Percentiles rank a stretch among this genome's conserved stretches.
These are phyloP conservation scores for Lithodes maja DNA, from an alignment of 2,888 invertebrate species.

Conservation along the genomic window DNA sequence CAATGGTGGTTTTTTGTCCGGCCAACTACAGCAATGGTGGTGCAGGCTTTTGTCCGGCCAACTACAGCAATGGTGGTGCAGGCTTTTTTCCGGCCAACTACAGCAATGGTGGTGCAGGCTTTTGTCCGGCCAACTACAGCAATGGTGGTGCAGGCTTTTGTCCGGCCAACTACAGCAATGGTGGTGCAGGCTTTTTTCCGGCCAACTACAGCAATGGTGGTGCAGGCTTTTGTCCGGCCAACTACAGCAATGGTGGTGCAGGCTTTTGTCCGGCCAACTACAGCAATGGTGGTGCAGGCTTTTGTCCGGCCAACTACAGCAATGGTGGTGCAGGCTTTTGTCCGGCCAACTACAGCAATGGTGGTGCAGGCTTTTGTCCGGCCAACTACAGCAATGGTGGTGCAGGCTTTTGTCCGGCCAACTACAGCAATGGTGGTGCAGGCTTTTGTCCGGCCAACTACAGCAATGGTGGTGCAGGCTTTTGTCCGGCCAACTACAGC, in stretches of 20 bases:
- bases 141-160: conserved; percentile 44
- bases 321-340: too few relatives aligned
- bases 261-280: too few relatives aligned
- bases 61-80: conserved; percentile 46
- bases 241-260: too few relatives aligned
- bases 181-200: too few relatives aligned
- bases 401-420: too few relatives aligned
- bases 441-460: conserved; percentile 18
- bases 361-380: conserved; percentile 34
- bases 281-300: conserved; percentile 43
- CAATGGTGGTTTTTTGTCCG: conserved; percentile 45
- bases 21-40: neutral
- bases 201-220: conserved; percentile 38
- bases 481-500: neutral
- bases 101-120: too few relatives aligned
- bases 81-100: conserved; percentile 16
- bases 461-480: too few relatives aligned
- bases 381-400: neutral
- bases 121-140: neutral
- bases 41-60: too few relatives aligned
- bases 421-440: conserved; percentile 46
- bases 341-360: conserved; percentile 28
- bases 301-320: conserved; percentile 9
- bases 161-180: neutral
- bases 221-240: conserved; percentile 29